phyloP scores from a whole-genome alignment of 1,140 invertebrate genomes.

The Euwallacea fornicatus region DNA sequence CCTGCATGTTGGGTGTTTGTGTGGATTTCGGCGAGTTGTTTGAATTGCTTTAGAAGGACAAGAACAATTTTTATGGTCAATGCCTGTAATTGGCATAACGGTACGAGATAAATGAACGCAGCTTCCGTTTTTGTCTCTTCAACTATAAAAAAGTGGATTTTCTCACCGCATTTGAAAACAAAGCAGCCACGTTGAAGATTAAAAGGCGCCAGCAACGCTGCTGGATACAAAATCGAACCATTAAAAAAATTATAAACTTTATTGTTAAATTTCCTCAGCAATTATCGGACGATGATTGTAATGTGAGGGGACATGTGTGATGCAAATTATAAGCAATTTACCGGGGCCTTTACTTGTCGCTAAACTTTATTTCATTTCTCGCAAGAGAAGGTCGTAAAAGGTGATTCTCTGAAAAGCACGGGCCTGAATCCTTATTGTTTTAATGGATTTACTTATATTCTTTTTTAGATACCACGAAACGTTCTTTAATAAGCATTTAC shows the following conservation, averaged over 20 bases:
- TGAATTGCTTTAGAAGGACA: too few species aligned
- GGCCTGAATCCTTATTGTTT: too few species aligned
- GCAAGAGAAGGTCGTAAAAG: slow-evolving; percentile 22
- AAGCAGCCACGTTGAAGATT: slow-evolving; percentile 1
- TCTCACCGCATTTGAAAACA: too few species aligned
- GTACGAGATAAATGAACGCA: too few species aligned
- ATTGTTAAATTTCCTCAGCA: slow-evolving; percentile 27
- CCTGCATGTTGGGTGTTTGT: neutral
- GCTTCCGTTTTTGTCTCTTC: too few species aligned
- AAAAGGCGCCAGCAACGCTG: slow-evolving; percentile 21
- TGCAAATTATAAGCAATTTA: slow-evolving; percentile 34
- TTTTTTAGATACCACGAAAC: too few species aligned
- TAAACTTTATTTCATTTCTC: slow-evolving; percentile 23
- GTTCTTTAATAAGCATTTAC: too few species aligned
- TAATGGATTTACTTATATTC: too few species aligned
- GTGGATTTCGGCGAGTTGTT: too few species aligned
- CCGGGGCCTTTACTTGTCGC: slow-evolving; percentile 24
- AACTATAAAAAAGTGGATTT: too few species aligned
- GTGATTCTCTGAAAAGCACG: neutral
- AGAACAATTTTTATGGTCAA: too few species aligned
- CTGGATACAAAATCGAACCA: slow-evolving; percentile 2
- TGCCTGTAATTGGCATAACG: too few species aligned
- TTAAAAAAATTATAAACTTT: slow-evolving; percentile 27
- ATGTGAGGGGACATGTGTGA: slow-evolving; percentile 28
- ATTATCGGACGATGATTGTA: slow-evolving; percentile 24